Evolutionary conservation across 2,797 vertebrate genomes (phyloP), one percentile per base, ranked within the genome.

Genomic region (Neopelma chrysocephalum): DNA sequence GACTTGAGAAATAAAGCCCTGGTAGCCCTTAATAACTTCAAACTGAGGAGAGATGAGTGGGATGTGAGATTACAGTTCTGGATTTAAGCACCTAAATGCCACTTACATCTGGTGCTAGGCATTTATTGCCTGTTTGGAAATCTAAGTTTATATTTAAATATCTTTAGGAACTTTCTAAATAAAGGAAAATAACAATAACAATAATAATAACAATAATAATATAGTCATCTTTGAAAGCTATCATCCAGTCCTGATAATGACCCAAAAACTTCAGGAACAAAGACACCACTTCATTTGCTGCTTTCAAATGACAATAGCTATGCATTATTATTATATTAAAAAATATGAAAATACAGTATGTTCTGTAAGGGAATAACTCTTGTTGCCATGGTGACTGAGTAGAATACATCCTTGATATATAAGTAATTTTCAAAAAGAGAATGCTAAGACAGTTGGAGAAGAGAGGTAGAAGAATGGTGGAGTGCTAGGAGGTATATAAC

Each of bases 311-410:
- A 83, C 82, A 92, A 87, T 90, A 93, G 57, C 50, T 89, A 27
- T 4, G 21, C 11, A 82, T 90, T 82, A n/a, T 86, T 83, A 71
- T 84, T 86, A 90, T 68, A 76, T 54, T 54, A 85, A 81, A 87
- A 82, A 84, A 58, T n/a, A 78, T 32, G 22, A 51, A 80, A 85
- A 94, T 94, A 77, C 26, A 89, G 25, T 82, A 77, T 89, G 70
- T 80, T 93, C 72, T 51, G 25, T 89, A 84, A 89, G 38, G 31
- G 64, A 95, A 84, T 88, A 88, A 82, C 61, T 81, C 32, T 40
- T 83, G 95, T 97, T 97, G 45, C 93, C 86, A 94, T 91, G 96
- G 94, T 94, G 90, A 97, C 88, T 2, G 61, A 82, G 21, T 94
- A 66, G 40, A 93, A 47, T 61, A 84, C 42, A 84, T 89, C 58